phyloP scores from a whole-genome alignment of 1,140 invertebrate species.

The Yoshiicerus persimilis region DNA sequence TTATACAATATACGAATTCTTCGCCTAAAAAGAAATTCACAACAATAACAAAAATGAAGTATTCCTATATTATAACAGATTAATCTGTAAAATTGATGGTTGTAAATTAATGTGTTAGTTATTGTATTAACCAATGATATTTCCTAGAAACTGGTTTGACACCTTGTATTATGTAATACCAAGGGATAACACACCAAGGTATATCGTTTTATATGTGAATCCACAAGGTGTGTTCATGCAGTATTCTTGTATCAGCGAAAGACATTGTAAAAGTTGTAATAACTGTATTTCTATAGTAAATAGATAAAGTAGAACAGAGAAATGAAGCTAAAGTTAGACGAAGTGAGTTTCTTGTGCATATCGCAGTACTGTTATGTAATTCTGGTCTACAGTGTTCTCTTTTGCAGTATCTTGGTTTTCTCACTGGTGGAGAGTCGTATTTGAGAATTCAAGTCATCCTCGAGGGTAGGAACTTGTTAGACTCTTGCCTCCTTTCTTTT shows the following conservation, averaged over 20 bases:
- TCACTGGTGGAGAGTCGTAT: constrained; percentile 1
- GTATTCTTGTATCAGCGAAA: not conserved
- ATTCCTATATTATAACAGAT: no score
- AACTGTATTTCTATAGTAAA: not conserved
- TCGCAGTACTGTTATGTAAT: not conserved
- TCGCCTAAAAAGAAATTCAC: no score
- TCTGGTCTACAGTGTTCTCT: not conserved
- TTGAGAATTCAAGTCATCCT: constrained; percentile 36
- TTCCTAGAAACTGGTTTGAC: no score
- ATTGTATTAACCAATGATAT: no score
- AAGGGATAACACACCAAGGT: no score
- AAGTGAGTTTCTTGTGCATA: not conserved
- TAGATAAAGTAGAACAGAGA: not conserved
- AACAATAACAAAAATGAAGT: no score
- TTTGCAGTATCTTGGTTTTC: not conserved
- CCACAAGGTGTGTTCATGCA: no score
- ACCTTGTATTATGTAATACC: no score
- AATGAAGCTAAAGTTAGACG: not conserved
- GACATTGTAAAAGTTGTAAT: not conserved
- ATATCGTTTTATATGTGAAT: no score
- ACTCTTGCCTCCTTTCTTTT: constrained; percentile 31
- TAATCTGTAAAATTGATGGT: no score
- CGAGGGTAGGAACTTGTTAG: constrained; percentile 32
- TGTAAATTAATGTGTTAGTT: no score
- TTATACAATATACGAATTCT: no score